These are phyloP conservation scores for Drosophila greeni DNA, from an alignment of 2,888 invertebrate genomes.

Conservation along the genomic window DNA sequence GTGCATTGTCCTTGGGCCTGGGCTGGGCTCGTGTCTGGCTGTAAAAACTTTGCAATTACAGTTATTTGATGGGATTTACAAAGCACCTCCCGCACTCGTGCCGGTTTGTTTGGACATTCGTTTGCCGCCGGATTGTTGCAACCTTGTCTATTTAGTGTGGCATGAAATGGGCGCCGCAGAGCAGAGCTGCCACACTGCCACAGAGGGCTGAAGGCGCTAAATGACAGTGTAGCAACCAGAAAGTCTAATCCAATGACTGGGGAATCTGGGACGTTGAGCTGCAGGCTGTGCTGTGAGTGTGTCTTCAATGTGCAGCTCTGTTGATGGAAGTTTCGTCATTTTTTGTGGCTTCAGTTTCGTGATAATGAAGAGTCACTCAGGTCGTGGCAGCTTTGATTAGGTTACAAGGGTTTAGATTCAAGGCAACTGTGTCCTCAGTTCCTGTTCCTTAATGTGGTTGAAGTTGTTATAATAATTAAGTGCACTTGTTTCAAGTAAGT, in stretches of 20 bases:
- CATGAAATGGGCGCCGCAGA: slow-evolving; percentile 25
- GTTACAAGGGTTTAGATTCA: not conserved
- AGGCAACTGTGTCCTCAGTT: no score
- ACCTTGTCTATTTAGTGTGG: slow-evolving; percentile 49
- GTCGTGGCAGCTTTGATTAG: slow-evolving; percentile 7
- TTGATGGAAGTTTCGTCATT: slow-evolving; percentile 7
- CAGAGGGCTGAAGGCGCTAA: slow-evolving; percentile 48
- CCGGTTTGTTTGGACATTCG: slow-evolving; percentile 63
- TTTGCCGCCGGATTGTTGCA: slow-evolving; percentile 60
- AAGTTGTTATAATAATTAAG: not conserved
- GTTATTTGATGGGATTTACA: slow-evolving; percentile 73
- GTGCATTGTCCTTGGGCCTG: slow-evolving; percentile 58
- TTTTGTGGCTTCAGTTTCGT: slow-evolving; percentile 11
- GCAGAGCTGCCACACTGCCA: slow-evolving; percentile 3
- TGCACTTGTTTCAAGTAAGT: not conserved
- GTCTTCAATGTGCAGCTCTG: slow-evolving; percentile 2
- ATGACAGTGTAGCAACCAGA: slow-evolving; percentile 39
- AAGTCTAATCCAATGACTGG: slow-evolving; percentile 18
- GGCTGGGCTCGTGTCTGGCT: slow-evolving; percentile 61
- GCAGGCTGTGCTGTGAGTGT: slow-evolving; percentile 6
- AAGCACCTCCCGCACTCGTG: slow-evolving; percentile 46
- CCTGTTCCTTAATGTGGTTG: not conserved
- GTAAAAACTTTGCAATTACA: slow-evolving; percentile 74
- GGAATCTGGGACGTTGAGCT: slow-evolving; percentile 18
- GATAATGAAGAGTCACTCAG: slow-evolving; percentile 7